Conservation (phyloP, 2,797 vertebrate species). For the Hephaestus fuliginosus region DNA sequence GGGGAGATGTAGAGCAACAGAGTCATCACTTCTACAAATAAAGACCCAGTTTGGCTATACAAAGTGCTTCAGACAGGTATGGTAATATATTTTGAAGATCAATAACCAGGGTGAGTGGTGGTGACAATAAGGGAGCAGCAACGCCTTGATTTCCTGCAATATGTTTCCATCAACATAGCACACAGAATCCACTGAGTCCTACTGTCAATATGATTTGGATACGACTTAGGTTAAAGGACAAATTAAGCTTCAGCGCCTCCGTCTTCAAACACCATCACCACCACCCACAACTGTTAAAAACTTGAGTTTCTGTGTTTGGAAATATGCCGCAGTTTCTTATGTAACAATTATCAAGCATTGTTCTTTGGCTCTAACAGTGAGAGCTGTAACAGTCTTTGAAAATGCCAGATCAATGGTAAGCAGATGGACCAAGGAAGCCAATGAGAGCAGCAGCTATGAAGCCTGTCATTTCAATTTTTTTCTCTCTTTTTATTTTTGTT, state of each 20-base stretch:
- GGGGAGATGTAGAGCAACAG: slow-evolving; percentile 36
- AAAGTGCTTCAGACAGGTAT: slow-evolving; percentile 66
- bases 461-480: slow-evolving; percentile 49
- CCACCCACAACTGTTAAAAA: slow-evolving; percentile 28
- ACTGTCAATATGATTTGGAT: slow-evolving; percentile 23
- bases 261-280: slow-evolving; percentile 33
- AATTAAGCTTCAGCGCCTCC: slow-evolving; percentile 34
- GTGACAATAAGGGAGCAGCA: slow-evolving; percentile 31
- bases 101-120: slow-evolving; percentile 43
- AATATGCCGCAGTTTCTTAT: slow-evolving; percentile 43
- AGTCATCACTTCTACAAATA: slow-evolving; percentile 47
- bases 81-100: slow-evolving; percentile 27
- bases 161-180: slow-evolving; percentile 23
- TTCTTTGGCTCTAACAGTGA: slow-evolving; percentile 49
- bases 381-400: slow-evolving; percentile 71
- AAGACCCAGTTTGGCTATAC: slow-evolving; percentile 48
- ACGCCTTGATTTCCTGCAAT: slow-evolving; percentile 16
- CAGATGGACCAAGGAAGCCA: slow-evolving; percentile 76
- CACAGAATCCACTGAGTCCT: slow-evolving; percentile 30
- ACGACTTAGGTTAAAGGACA: slow-evolving; percentile 27
- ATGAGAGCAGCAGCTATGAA: slow-evolving; percentile 74
- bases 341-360: slow-evolving; percentile 27
- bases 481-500: slow-evolving; percentile 27
- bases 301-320: slow-evolving; percentile 47
- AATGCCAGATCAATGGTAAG: slow-evolving; percentile 66